Conservation (phyloP, 2,888 invertebrate species). For the Pasiphila rectangulata region DNA sequence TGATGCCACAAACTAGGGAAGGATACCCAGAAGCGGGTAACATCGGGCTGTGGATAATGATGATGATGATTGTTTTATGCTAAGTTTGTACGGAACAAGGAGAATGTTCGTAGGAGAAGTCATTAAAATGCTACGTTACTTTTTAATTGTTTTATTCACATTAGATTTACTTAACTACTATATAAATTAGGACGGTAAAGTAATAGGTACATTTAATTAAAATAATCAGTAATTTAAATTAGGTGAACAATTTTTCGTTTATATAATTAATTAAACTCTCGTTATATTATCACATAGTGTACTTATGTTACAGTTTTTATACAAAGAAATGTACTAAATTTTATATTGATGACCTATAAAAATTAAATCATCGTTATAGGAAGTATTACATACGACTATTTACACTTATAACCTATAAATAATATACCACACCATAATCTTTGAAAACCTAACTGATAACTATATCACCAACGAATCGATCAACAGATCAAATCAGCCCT, state of each 20-base stretch:
- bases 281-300: neutral
- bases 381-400: neutral
- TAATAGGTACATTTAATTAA: neutral
- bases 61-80: too few species aligned
- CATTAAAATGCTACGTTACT: too few species aligned
- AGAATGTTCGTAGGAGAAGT: too few species aligned
- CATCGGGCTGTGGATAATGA: too few species aligned
- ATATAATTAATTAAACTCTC: neutral
- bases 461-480: slow-evolving; percentile 24
- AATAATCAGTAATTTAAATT: neutral
- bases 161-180: neutral
- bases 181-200: slow-evolving; percentile 1
- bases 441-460: neutral
- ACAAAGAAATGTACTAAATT: too few species aligned
- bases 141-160: neutral
- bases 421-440: slow-evolving; percentile 11
- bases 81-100: too few species aligned
- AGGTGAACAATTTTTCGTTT: too few species aligned
- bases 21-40: too few species aligned
- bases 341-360: too few species aligned
- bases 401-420: neutral
- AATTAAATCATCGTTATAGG: neutral
- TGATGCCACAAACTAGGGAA: too few species aligned
- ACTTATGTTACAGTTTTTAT: neutral
- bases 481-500: slow-evolving; percentile 79